phyloP scores from a whole-genome alignment of 2,888 invertebrate genomes.

The Erynnis tages region DNA sequence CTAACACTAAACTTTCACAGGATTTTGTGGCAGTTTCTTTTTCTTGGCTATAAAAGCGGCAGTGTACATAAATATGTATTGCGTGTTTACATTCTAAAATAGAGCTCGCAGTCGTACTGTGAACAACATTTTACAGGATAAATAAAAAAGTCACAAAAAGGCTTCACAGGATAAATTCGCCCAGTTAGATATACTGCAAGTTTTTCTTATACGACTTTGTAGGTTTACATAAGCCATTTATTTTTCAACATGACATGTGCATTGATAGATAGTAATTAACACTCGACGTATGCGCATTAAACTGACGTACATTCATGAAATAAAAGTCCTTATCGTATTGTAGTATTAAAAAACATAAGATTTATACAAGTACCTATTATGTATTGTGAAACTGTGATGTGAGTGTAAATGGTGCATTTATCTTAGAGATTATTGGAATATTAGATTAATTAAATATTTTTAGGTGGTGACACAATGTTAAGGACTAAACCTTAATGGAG shows the following conservation, averaged over 20 bases:
- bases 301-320: background rate
- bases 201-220: constrained; percentile 1
- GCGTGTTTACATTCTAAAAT: constrained; percentile 14
- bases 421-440: no score
- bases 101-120: constrained; percentile 3
- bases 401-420: no score
- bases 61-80: constrained; percentile 15
- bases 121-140: constrained; percentile 16
- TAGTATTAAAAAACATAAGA: no score
- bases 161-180: background rate
- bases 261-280: constrained; percentile 4
- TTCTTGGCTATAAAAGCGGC: constrained; percentile 27
- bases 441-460: no score
- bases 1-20: constrained; percentile 70
- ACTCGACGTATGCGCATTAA: background rate
- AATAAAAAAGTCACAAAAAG: constrained; percentile 4
- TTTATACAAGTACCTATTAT: background rate
- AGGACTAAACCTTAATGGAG: no score
- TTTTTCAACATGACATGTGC: background rate
- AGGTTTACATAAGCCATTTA: constrained; percentile 6
- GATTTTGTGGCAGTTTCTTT: constrained; percentile 49
- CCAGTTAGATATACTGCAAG: background rate
- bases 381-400: no score
- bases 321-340: background rate
- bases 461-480: no score